A percentile compares a stretch with the other conserved stretches of the same genome.
phyloP scores from a whole-genome alignment of 2,888 invertebrate species.

The Doris montereyensis region DNA sequence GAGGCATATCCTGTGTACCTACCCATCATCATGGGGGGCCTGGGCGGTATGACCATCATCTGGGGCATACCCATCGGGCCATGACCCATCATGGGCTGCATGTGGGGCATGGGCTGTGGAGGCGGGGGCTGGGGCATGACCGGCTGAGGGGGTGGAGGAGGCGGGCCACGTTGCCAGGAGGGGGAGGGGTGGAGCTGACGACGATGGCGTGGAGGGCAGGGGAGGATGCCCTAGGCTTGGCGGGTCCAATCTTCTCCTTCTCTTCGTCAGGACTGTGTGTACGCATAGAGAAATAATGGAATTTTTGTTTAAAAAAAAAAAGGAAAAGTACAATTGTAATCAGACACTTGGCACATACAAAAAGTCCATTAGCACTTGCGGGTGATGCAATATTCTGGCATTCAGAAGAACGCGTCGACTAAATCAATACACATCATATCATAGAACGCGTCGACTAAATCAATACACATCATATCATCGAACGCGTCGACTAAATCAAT shows the following conservation, averaged over 20 bases:
- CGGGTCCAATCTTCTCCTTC: conserved; percentile 97
- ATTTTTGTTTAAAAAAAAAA: too few species aligned
- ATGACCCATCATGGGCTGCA: conserved; percentile 43
- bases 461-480: too few species aligned
- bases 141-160: conserved; percentile 63
- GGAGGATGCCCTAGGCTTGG: conserved; percentile 60
- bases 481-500: too few species aligned
- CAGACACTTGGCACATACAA: too few species aligned
- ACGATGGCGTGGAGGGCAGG: conserved; percentile 58
- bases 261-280: conserved; percentile 90
- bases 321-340: too few species aligned
- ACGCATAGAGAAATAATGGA: too few species aligned
- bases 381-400: too few species aligned
- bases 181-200: conserved; percentile 48
- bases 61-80: conserved; percentile 42
- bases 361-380: too few species aligned
- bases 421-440: too few species aligned
- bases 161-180: conserved; percentile 41
- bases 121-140: conserved; percentile 53
- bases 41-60: conserved; percentile 62
- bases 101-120: conserved; percentile 52
- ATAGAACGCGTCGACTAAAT: too few species aligned
- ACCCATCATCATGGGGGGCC: conserved; percentile 60
- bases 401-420: too few species aligned
- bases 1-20: too few species aligned